Conservation (phyloP, 2,113 vertebrate species). For the Grallaria varia region DNA sequence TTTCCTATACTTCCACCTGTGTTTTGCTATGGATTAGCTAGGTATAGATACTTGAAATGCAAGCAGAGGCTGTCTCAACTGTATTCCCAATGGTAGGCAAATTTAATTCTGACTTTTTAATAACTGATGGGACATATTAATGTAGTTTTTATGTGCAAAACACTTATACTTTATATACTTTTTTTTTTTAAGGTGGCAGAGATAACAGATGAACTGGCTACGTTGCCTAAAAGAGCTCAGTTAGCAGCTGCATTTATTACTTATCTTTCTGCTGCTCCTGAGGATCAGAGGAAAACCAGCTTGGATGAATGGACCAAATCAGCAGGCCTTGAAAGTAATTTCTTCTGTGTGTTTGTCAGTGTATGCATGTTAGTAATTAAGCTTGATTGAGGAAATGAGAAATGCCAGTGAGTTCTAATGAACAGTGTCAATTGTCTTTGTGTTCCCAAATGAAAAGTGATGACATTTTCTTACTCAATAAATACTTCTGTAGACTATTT, state of each 20-base stretch:
- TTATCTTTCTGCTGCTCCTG: conserved; percentile 90
- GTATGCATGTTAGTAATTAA: not conserved
- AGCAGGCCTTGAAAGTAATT: conserved; percentile 87
- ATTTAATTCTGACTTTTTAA: not conserved
- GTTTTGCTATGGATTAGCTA: not conserved
- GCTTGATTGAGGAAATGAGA: not conserved
- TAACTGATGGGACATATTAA: not conserved
- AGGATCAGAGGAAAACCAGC: conserved; percentile 84
- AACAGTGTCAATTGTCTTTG: not conserved
- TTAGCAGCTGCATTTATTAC: conserved; percentile 95
- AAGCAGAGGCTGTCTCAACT: not conserved
- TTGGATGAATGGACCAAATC: conserved; percentile 89
- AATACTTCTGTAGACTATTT: not conserved
- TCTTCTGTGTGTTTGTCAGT: not conserved
- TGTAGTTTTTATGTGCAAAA: not conserved
- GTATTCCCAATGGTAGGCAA: not conserved
- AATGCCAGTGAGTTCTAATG: not conserved
- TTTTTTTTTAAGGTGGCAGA: conserved; percentile 83
- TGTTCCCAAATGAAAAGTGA: not conserved
- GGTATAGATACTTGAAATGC: not conserved
- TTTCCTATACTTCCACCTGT: not conserved
- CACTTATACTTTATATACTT: not conserved
- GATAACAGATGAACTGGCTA: conserved; percentile 88
- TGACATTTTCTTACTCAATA: not conserved
- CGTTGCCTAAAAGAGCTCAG: conserved; percentile 87